Evolutionary conservation across 1,140 invertebrate genomes (phyloP).

Genomic region (Habropoda laboriosa): DNA sequence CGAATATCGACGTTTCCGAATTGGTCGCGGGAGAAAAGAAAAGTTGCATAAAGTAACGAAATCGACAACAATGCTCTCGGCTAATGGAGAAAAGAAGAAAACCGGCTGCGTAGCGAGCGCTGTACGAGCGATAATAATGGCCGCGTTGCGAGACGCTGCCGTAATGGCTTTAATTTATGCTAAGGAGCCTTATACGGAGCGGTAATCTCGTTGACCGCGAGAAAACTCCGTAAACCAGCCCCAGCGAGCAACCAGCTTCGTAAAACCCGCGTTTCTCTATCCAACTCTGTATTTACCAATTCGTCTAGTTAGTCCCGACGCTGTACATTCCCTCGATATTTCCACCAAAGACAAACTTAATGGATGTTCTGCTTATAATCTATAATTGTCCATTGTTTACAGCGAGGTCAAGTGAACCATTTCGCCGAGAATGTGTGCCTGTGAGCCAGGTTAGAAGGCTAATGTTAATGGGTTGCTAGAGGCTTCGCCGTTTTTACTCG

Average conservation of each 20-base stretch:
- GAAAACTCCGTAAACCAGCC: background rate
- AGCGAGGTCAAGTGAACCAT: slow-evolving; percentile 3
- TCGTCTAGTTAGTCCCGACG: too few relatives aligned
- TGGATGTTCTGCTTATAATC: background rate
- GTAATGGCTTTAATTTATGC: slow-evolving; percentile 39
- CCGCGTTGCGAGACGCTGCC: slow-evolving; percentile 5
- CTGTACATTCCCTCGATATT: background rate
- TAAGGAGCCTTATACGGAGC: slow-evolving; percentile 20
- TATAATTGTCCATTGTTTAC: slow-evolving; percentile 22
- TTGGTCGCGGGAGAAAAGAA: too few relatives aligned
- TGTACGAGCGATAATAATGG: background rate
- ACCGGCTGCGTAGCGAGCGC: background rate
- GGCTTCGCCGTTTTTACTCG: background rate
- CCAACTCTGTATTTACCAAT: too few relatives aligned
- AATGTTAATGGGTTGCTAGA: slow-evolving; percentile 16
- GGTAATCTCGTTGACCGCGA: slow-evolving; percentile 51
- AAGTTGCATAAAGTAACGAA: background rate
- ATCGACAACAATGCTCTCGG: background rate
- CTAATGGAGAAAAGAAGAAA: background rate
- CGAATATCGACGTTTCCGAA: too few relatives aligned
- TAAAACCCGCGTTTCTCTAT: background rate
- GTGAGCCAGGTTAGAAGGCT: slow-evolving; percentile 41
- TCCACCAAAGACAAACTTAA: background rate
- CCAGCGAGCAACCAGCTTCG: background rate
- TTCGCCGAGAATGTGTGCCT: background rate